Conservation (phyloP, 2,113 vertebrate genomes). For the Oxygymnocypris stewartii region DNA sequence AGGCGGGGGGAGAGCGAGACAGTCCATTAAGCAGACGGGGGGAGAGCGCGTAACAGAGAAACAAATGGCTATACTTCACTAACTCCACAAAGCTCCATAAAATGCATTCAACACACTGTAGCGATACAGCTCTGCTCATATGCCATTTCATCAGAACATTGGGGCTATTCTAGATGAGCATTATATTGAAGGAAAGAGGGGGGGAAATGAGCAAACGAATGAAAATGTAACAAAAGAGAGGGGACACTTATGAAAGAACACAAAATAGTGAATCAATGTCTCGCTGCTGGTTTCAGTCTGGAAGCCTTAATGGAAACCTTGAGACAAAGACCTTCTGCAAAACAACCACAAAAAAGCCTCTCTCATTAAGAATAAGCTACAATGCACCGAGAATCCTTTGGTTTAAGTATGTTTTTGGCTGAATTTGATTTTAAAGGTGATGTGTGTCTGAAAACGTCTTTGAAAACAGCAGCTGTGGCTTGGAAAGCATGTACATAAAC, state of each 20-base stretch:
- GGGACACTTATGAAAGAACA: conserved; percentile 4
- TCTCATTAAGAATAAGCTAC: background rate
- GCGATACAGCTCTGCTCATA: conserved; percentile 25
- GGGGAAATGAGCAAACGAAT: conserved; percentile 29
- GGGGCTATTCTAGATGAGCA: conserved; percentile 31
- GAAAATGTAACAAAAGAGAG: conserved; percentile 34
- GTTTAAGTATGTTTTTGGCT: conserved; percentile 4
- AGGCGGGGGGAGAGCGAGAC: conserved; percentile 47
- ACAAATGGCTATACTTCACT: conserved; percentile 50
- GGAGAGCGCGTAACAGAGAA: conserved; percentile 43
- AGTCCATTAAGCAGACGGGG: conserved; percentile 42
- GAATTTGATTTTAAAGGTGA: background rate
- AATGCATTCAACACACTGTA: conserved; percentile 39
- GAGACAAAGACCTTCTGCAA: conserved; percentile 15
- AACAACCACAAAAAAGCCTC: background rate
- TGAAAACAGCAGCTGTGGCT: background rate
- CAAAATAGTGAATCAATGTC: conserved; percentile 29
- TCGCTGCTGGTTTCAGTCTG: background rate
- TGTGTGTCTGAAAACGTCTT: background rate
- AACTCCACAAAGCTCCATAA: conserved; percentile 45
- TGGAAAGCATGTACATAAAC: background rate
- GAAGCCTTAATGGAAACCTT: conserved; percentile 34
- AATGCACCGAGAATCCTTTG: background rate
- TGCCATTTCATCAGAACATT: conserved; percentile 19
- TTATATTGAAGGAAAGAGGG: conserved; percentile 24